Conservation (phyloP, 2,888 invertebrate genomes). For the Drosophila gaucha region DNA sequence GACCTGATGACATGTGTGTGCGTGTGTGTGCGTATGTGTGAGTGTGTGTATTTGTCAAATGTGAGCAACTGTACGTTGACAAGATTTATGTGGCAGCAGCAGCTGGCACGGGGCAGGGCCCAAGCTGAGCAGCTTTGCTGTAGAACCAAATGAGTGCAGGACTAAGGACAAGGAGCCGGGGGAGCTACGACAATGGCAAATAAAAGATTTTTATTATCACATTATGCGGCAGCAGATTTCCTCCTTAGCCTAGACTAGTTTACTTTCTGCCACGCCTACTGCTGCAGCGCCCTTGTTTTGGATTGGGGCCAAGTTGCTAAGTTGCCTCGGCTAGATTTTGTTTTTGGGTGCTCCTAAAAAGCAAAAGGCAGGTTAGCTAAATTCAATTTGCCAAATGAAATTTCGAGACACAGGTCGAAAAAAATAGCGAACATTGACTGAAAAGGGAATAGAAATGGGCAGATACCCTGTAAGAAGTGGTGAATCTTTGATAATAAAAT, state of each 20-base stretch:
- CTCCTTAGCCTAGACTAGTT: constrained; percentile 39
- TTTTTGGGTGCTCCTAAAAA: constrained; percentile 32
- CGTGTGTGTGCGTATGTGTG: neutral
- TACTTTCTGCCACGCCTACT: constrained; percentile 30
- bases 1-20: constrained; percentile 13
- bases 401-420: constrained; percentile 48
- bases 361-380: constrained; percentile 66
- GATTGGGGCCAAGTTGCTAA: constrained; percentile 62
- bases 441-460: too few relatives aligned
- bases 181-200: constrained; percentile 66
- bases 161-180: constrained; percentile 14
- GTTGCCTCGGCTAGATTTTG: constrained; percentile 26
- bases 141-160: constrained; percentile 40
- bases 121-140: constrained; percentile 27
- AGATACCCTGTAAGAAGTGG: constrained; percentile 20
- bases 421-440: constrained; percentile 31
- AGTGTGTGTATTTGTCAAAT: constrained; percentile 57
- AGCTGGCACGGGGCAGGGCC: constrained; percentile 33
- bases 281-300: constrained; percentile 25
- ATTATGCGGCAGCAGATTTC: constrained; percentile 77
- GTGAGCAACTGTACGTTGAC: constrained; percentile 74
- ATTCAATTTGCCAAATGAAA: constrained; percentile 78
- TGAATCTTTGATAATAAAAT: too few relatives aligned
- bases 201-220: constrained; percentile 80
- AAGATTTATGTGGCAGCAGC: constrained; percentile 70